Evolutionary conservation across 2,113 vertebrate species (phyloP).

Genomic region (Picathartes gymnocephalus): DNA sequence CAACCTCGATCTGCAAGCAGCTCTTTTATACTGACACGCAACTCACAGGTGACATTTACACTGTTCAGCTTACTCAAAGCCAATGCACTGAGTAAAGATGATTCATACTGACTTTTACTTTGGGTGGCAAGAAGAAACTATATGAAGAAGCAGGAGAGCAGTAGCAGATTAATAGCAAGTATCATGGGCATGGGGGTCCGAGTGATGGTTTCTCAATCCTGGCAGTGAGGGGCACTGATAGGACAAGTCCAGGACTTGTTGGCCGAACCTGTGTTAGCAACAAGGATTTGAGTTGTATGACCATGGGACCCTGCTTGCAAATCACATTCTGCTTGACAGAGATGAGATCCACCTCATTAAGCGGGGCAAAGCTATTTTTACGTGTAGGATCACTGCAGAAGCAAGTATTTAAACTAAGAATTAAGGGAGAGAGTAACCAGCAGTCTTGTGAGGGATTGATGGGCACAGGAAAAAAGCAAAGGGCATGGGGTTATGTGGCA

Average conservation of each 20-base stretch:
- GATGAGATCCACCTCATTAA: neutral
- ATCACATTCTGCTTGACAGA: neutral
- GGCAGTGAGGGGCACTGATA: neutral
- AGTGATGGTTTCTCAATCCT: neutral
- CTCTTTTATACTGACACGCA: neutral
- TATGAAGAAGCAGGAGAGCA: neutral
- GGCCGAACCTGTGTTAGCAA: neutral
- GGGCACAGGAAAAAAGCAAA: neutral
- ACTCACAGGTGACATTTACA: neutral
- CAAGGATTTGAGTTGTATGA: neutral
- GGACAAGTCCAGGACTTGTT: neutral
- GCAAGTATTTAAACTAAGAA: neutral
- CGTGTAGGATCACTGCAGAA: neutral
- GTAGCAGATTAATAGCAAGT: neutral
- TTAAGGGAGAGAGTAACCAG: neutral
- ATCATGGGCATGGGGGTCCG: fast-evolving
- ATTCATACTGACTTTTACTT: neutral
- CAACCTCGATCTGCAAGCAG: too few relatives aligned
- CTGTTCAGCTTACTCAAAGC: neutral
- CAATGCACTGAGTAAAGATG: neutral
- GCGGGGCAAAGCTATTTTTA: neutral
- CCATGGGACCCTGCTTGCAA: neutral
- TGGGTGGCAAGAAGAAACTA: neutral
- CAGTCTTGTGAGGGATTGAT: neutral
- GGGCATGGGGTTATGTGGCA: neutral